Evolutionary conservation across 2,113 vertebrate genomes (phyloP).

Genomic region (Morone chrysops): DNA sequence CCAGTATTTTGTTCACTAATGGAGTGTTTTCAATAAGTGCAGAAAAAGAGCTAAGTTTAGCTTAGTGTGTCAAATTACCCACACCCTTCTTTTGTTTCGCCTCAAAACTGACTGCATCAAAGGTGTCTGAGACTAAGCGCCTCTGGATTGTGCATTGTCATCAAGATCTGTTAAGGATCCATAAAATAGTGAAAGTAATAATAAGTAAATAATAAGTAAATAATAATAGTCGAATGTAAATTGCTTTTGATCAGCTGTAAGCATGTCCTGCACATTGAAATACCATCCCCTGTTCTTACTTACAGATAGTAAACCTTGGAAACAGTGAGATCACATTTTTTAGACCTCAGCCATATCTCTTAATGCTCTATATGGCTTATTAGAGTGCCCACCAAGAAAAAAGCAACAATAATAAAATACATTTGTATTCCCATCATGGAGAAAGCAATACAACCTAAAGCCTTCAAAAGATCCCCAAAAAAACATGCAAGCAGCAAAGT

Average conservation of each 20-base stretch:
- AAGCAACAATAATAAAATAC: neutral
- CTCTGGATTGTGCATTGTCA: slow-evolving; percentile 22
- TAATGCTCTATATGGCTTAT: neutral
- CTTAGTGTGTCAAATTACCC: slow-evolving; percentile 47
- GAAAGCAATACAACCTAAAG: neutral
- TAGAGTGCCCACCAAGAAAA: neutral
- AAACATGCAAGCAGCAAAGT: neutral
- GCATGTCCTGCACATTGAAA: neutral
- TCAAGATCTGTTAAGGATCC: slow-evolving; percentile 35
- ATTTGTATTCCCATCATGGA: neutral
- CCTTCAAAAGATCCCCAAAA: neutral
- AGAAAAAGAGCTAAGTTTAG: slow-evolving; percentile 41
- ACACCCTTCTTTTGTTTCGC: slow-evolving; percentile 48
- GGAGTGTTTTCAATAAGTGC: slow-evolving; percentile 46
- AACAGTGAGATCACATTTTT: neutral
- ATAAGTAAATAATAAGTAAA: too few species aligned
- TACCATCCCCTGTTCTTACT: neutral
- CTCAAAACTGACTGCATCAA: slow-evolving; percentile 48
- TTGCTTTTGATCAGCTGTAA: slow-evolving; percentile 14
- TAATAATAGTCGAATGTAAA: slow-evolving; percentile 16
- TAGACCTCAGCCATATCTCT: neutral
- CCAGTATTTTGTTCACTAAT: slow-evolving; percentile 57
- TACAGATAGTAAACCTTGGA: neutral
- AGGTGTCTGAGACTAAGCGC: slow-evolving; percentile 40
- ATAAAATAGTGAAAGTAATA: neutral